Percentiles rank a stretch among this genome's conserved stretches.
These are phyloP conservation scores for Chrysolophus pictus DNA, from an alignment of 2,797 vertebrate species.

Conservation along the genomic window DNA sequence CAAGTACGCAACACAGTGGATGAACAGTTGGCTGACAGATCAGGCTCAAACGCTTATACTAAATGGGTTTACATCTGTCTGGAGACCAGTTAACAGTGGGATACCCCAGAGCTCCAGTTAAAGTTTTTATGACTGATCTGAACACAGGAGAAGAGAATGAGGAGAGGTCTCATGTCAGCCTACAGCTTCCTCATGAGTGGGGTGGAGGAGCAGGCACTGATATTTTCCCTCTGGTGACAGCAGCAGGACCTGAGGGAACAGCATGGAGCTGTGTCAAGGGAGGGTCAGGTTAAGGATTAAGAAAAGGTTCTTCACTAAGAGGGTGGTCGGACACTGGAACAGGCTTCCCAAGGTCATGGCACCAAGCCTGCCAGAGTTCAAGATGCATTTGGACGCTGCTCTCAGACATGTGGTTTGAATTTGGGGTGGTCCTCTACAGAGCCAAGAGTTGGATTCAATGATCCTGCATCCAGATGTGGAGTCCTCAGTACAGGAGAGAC, in stretches of 20 bases:
- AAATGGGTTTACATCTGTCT: too few species aligned
- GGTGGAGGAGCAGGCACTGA: background rate
- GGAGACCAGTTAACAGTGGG: too few species aligned
- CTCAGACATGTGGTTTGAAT: background rate
- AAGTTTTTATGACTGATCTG: too few species aligned
- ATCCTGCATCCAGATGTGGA: too few species aligned
- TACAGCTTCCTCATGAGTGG: background rate
- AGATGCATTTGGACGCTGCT: background rate
- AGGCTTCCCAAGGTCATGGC: background rate
- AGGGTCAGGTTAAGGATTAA: background rate
- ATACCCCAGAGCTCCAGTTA: too few species aligned
- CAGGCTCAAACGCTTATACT: too few species aligned
- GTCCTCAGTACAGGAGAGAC: too few species aligned
- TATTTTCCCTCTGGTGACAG: background rate
- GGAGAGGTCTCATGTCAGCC: background rate
- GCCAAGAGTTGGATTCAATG: background rate
- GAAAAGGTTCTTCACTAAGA: background rate
- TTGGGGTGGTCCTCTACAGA: background rate
- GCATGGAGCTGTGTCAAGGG: background rate
- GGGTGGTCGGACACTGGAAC: background rate
- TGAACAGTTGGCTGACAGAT: too few species aligned
- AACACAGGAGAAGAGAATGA: background rate
- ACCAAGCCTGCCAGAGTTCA: background rate
- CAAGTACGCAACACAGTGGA: too few species aligned
- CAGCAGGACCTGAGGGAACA: background rate